Conservation (phyloP, 2,797 vertebrate species). For the Erethizon dorsatum region DNA sequence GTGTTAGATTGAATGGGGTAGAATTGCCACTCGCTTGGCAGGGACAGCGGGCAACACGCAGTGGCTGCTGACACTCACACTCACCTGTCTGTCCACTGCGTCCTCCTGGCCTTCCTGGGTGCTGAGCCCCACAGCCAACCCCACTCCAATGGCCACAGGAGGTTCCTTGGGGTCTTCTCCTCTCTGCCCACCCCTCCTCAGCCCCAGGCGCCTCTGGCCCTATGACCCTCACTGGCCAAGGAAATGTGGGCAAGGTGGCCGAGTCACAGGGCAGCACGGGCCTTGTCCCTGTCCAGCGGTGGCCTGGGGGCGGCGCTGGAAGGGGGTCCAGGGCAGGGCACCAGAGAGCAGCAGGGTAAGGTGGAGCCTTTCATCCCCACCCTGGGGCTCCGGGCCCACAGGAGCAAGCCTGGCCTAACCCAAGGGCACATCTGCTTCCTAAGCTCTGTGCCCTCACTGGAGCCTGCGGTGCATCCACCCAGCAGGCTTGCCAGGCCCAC, state of each 20-base stretch:
- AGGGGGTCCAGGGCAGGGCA: not conserved
- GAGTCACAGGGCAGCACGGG: not conserved
- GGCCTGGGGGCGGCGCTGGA: not conserved
- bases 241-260: not conserved
- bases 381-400: not conserved
- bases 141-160: rapidly evolving
- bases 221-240: not conserved
- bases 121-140: rapidly evolving
- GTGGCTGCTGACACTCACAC: not conserved
- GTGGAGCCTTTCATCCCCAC: not conserved
- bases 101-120: not conserved
- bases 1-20: not conserved
- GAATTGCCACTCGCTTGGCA: not conserved
- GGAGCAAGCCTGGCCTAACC: not conserved
- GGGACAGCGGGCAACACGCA: not conserved
- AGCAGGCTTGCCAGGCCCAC: no score
- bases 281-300: no score
- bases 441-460: rapidly evolving
- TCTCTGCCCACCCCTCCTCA: not conserved
- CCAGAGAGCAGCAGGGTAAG: not conserved
- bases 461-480: not conserved
- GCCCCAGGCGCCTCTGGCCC: not conserved
- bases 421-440: not conserved
- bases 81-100: not conserved
- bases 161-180: not conserved